phyloP scores from a whole-genome alignment of 2,113 vertebrate species.

The Sorex fumeus region DNA sequence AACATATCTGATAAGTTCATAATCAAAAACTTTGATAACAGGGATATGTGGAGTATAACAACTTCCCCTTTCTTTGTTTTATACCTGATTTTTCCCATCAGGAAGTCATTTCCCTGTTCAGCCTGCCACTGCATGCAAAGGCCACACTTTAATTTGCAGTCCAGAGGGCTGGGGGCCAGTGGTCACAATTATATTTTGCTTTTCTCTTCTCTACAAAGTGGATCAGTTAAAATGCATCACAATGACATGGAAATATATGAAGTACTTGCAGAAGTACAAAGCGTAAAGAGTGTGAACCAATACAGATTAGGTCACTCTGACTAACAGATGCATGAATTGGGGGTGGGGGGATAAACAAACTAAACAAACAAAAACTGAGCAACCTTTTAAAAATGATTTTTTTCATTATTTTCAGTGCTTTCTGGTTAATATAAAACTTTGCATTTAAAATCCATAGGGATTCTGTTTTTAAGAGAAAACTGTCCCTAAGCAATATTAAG shows the following conservation, averaged over 20 bases:
- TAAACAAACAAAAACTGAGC: no score
- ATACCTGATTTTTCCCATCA: constrained; percentile 85
- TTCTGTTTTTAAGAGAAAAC: constrained; percentile 28
- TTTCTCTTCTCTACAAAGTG: constrained; percentile 76
- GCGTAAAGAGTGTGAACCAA: constrained; percentile 67
- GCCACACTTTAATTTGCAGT: constrained; percentile 86
- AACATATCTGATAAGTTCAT: constrained; percentile 68
- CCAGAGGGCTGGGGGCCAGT: constrained; percentile 67
- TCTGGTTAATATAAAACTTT: constrained; percentile 36
- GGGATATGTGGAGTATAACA: constrained; percentile 60
- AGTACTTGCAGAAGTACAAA: constrained; percentile 76
- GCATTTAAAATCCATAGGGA: not conserved
- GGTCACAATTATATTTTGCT: constrained; percentile 83
- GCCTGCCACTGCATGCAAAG: constrained; percentile 73
- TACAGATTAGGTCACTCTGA: constrained; percentile 78
- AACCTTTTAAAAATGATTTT: not conserved
- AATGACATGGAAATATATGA: constrained; percentile 37
- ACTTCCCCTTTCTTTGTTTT: constrained; percentile 81
- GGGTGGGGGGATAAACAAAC: constrained; percentile 84
- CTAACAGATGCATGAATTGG: constrained; percentile 85
- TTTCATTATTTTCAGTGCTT: constrained; percentile 25
- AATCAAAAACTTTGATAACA: constrained; percentile 14
- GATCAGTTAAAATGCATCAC: constrained; percentile 56
- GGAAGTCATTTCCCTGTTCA: constrained; percentile 71
- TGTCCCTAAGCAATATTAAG: constrained; percentile 76